Evolutionary conservation across 2,888 invertebrate species (phyloP).

Genomic region (Subacronicta megacephala): DNA sequence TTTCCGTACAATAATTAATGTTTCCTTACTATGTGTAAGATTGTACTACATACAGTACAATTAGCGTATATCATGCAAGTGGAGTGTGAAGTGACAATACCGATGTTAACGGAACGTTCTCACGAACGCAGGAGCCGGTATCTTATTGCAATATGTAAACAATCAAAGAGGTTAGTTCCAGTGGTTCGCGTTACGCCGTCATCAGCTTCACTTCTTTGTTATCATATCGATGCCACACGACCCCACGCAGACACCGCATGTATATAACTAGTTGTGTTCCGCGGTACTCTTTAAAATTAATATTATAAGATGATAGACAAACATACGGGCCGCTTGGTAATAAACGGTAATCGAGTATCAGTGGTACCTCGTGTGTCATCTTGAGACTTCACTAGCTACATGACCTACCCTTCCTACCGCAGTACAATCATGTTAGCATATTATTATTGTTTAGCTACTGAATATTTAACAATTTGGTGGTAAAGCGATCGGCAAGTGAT

Average conservation of each 20-base stretch:
- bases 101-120: slow-evolving; percentile 51
- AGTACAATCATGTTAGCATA: no score
- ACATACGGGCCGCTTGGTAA: no score
- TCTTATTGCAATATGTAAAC: slow-evolving; percentile 64
- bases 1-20: no score
- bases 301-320: no score
- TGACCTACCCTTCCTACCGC: no score
- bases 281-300: no score
- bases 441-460: no score
- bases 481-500: no score
- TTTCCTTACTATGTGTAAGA: not conserved
- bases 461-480: no score
- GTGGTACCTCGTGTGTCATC: no score
- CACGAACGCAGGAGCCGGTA: slow-evolving; percentile 56
- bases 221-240: slow-evolving; percentile 58
- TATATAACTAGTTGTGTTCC: not conserved
- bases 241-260: slow-evolving; percentile 29
- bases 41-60: slow-evolving; percentile 8
- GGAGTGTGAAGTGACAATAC: slow-evolving; percentile 41
- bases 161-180: slow-evolving; percentile 63
- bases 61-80: slow-evolving; percentile 19
- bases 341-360: no score
- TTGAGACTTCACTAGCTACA: no score
- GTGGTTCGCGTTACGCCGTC: slow-evolving; percentile 62
- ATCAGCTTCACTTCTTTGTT: slow-evolving; percentile 63